Evolutionary conservation across 2,888 invertebrate genomes (phyloP).

Genomic region (Polia nebulosa): DNA sequence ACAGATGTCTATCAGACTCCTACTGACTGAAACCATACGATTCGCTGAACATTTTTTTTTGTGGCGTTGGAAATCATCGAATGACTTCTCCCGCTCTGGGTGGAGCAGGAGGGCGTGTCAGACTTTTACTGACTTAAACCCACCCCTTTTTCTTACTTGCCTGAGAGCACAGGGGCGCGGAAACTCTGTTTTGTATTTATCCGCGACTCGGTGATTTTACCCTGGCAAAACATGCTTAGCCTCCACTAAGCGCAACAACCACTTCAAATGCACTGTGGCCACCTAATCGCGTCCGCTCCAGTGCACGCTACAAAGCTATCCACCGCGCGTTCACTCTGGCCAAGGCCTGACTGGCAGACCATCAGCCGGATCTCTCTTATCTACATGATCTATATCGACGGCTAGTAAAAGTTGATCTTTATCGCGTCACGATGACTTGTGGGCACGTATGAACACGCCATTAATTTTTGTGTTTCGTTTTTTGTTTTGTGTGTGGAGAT

Average conservation of each 20-base stretch:
- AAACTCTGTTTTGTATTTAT: no score
- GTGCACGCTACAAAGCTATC: neutral
- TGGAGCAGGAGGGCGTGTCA: no score
- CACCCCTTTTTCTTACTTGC: no score
- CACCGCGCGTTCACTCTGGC: neutral
- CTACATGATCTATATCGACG: conserved; percentile 61
- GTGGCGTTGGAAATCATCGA: no score
- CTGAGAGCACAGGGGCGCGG: no score
- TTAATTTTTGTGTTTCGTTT: conserved; percentile 46
- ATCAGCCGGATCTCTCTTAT: conserved; percentile 55
- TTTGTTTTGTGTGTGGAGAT: conserved; percentile 32
- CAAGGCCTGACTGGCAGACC: conserved; percentile 24
- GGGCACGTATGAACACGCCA: conserved; percentile 58
- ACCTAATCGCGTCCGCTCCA: neutral
- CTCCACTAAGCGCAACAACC: neutral
- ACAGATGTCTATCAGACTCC: no score
- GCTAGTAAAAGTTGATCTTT: conserved; percentile 68
- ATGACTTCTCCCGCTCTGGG: no score
- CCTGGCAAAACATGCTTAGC: no score
- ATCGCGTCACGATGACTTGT: conserved; percentile 65
- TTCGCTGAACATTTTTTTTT: no score
- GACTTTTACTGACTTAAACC: no score
- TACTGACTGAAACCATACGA: no score
- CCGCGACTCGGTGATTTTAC: no score
- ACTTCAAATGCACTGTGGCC: neutral